These are phyloP conservation scores for Podarcis muralis DNA, from an alignment of 2,113 vertebrate genomes.

Conservation along the genomic window DNA sequence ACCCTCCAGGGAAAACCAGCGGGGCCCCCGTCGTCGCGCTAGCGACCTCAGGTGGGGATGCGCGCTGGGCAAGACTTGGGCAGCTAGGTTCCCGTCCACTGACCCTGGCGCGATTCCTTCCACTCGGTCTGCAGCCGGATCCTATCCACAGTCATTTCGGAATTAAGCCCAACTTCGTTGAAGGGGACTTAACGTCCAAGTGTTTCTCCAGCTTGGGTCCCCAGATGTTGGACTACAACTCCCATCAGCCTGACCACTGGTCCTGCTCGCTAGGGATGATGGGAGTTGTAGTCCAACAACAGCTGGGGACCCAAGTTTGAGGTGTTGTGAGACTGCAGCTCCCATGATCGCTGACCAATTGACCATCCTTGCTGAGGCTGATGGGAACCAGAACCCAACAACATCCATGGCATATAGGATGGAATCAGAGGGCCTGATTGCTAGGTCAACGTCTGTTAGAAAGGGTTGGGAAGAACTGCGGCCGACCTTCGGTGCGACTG, in stretches of 20 bases:
- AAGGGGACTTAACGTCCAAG: background rate
- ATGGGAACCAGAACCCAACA: background rate
- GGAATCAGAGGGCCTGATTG: background rate
- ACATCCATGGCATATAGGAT: background rate
- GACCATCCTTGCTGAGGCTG: background rate
- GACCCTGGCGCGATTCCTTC: background rate
- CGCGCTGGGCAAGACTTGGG: background rate
- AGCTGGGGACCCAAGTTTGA: no score
- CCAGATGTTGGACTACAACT: background rate
- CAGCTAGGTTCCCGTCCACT: background rate
- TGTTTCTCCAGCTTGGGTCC: no score
- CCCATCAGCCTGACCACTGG: no score
- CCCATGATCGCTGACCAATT: background rate
- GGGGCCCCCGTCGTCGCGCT: background rate
- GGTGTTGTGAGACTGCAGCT: background rate
- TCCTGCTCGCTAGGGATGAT: no score
- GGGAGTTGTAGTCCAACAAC: no score
- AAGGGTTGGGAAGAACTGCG: background rate
- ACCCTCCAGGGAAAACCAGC: background rate
- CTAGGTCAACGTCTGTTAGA: no score
- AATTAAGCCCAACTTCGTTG: background rate
- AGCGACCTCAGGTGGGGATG: background rate
- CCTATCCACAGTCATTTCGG: no score
- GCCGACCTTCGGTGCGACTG: no score
- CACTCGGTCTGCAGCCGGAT: background rate